phyloP scores from a whole-genome alignment of 2,113 vertebrate species.

The Campylomormyrus tamandua region DNA sequence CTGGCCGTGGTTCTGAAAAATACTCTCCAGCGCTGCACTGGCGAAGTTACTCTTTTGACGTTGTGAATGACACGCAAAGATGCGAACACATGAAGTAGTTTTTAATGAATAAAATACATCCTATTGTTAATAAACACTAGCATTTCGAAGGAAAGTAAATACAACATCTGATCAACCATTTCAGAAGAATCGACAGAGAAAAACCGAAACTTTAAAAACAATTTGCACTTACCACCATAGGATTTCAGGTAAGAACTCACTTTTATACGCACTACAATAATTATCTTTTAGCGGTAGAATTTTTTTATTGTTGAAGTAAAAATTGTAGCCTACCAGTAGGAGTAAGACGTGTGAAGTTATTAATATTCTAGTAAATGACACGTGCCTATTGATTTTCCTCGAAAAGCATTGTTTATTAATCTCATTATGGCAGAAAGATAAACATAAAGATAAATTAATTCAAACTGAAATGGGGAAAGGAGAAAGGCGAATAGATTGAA shows the following conservation, averaged over 20 bases:
- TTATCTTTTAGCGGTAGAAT: neutral
- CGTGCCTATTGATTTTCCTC: neutral
- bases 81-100: constrained; percentile 39
- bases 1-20: constrained; percentile 68
- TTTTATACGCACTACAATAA: constrained; percentile 22
- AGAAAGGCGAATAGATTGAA: neutral
- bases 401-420: neutral
- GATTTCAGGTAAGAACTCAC: constrained; percentile 18
- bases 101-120: constrained; percentile 32
- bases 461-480: neutral
- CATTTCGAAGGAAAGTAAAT: constrained; percentile 15
- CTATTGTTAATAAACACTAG: constrained; percentile 30
- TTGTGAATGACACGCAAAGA: constrained; percentile 35
- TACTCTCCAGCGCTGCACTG: constrained; percentile 47
- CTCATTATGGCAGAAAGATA: neutral
- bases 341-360: neutral
- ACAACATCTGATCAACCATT: neutral
- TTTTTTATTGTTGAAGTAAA: neutral
- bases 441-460: neutral
- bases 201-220: constrained; percentile 4
- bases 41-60: neutral
- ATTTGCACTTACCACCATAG: neutral
- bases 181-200: neutral
- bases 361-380: neutral
- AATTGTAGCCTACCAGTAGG: neutral